Percentiles rank a stretch among this genome's conserved stretches.
These are phyloP conservation scores for Eurosta solidaginis DNA, from an alignment of 1,140 invertebrate genomes.

Conservation along the genomic window DNA sequence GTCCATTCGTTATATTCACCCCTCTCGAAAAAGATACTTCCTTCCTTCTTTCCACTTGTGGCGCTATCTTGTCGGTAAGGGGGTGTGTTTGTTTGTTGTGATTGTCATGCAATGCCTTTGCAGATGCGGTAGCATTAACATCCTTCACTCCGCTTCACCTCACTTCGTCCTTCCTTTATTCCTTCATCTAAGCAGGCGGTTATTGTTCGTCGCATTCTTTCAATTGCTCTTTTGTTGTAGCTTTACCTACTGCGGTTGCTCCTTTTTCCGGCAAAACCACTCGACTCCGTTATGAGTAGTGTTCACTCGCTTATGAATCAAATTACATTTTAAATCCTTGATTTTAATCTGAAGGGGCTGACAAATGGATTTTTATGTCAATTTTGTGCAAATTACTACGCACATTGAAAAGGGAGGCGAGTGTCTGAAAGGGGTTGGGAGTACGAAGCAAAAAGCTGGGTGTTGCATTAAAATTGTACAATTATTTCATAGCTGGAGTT, in stretches of 20 bases:
- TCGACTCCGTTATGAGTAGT: neutral
- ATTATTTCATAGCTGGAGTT: constrained; percentile 42
- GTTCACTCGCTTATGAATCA: constrained; percentile 46
- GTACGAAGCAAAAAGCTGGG: constrained; percentile 39
- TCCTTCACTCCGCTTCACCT: neutral
- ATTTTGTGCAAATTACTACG: constrained; percentile 39
- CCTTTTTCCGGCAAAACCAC: neutral
- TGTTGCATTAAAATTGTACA: constrained; percentile 44
- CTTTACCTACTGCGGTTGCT: neutral
- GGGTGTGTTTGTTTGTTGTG: constrained; percentile 32
- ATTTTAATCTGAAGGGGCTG: constrained; percentile 59
- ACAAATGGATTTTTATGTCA: constrained; percentile 58
- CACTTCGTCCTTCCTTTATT: neutral
- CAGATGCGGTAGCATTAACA: neutral
- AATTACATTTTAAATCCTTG: constrained; percentile 60
- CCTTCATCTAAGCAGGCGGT: neutral
- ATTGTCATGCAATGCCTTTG: constrained; percentile 23
- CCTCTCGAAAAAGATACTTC: neutral
- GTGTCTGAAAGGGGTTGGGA: constrained; percentile 38
- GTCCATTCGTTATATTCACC: neutral
- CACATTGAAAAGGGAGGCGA: neutral
- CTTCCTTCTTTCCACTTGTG: neutral
- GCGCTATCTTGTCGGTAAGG: neutral
- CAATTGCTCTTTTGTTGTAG: neutral
- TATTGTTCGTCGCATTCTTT: neutral